These are phyloP conservation scores for Eupithecia dodoneata DNA, from an alignment of 2,888 invertebrate species.

Conservation along the genomic window DNA sequence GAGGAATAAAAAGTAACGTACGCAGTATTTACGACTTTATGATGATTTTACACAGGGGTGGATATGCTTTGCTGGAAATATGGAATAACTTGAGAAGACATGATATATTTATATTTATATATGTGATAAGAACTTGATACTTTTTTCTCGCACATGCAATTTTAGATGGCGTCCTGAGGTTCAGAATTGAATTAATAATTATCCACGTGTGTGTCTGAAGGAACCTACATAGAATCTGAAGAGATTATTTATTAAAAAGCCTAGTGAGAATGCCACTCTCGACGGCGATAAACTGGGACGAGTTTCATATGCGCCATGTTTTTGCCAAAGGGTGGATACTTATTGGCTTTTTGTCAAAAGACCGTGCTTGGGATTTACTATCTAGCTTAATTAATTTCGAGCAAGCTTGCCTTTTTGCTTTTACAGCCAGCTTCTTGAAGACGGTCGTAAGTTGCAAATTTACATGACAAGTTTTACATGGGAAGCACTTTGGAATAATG, in stretches of 20 bases:
- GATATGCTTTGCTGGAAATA: background rate
- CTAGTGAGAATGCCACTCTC: constrained; percentile 1
- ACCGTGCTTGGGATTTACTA: constrained; percentile 8
- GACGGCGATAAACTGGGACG: constrained; percentile 18
- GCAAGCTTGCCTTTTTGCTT: constrained; percentile 5
- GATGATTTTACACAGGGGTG: constrained; percentile 5
- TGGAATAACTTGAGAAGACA: background rate
- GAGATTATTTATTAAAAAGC: background rate
- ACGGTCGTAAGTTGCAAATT: background rate
- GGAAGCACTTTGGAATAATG: too few species aligned
- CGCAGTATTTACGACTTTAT: constrained; percentile 20
- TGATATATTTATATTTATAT: background rate
- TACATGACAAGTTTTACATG: background rate
- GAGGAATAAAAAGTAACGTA: constrained; percentile 26
- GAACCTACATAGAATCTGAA: too few species aligned
- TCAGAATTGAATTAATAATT: too few species aligned
- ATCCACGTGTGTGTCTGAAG: too few species aligned
- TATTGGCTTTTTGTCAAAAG: constrained; percentile 25
- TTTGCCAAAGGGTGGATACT: constrained; percentile 28
- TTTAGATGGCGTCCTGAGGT: too few species aligned
- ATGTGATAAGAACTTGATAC: too few species aligned
- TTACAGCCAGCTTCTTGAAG: background rate
- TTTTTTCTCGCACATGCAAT: too few species aligned
- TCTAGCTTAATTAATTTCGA: constrained; percentile 16
- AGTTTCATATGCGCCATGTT: constrained; percentile 29